phyloP scores from a whole-genome alignment of 2,797 vertebrate genomes.

The Rhinogobio ventralis region DNA sequence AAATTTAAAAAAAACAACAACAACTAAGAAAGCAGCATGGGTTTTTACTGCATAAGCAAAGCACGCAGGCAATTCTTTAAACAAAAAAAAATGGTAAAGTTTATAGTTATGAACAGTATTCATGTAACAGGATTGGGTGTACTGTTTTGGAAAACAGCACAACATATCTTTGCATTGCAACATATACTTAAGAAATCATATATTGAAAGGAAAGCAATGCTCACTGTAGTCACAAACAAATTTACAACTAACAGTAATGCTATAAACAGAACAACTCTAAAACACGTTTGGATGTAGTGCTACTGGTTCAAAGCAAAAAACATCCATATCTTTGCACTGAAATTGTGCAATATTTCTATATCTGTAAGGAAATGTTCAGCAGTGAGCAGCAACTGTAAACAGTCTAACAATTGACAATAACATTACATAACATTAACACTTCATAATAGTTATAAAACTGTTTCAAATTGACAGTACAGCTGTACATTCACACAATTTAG shows the following conservation, averaged over 20 bases:
- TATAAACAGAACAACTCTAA: not conserved
- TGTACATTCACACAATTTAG: too few species aligned
- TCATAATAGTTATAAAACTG: too few species aligned
- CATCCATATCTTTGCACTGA: not conserved
- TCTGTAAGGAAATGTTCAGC: too few species aligned
- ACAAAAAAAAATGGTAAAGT: fast-evolving
- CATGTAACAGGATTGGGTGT: not conserved
- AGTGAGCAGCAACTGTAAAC: not conserved
- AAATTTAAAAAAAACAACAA: not conserved
- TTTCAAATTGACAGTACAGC: too few species aligned
- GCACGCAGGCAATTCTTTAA: not conserved
- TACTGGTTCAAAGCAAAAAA: not conserved
- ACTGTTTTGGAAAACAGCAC: not conserved
- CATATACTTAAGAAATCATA: not conserved
- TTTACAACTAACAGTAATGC: not conserved
- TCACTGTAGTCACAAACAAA: not conserved
- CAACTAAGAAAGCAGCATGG: not conserved
- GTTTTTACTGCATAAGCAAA: not conserved
- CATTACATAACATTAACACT: not conserved
- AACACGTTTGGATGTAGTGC: not conserved
- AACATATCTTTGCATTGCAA: not conserved
- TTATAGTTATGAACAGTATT: not conserved
- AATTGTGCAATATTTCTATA: not conserved
- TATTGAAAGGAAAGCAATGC: not conserved
- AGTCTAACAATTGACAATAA: not conserved